Conservation (phyloP, 2,113 vertebrate genomes). For the Xyrauchen texanus region DNA sequence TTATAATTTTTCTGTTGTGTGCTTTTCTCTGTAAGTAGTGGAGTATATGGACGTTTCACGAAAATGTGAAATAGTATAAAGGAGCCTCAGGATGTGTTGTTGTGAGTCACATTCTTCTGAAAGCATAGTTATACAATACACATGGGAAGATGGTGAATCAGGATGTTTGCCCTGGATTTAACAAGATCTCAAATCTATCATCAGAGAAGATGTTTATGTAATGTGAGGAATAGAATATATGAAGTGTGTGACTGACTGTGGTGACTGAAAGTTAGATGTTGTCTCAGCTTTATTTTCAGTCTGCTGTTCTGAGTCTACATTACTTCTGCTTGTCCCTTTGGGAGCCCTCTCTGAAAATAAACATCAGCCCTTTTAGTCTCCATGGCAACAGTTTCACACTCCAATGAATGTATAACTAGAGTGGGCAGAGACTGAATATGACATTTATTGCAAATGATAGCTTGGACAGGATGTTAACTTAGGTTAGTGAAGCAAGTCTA, state of each 20-base stretch:
- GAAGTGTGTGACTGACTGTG: not conserved
- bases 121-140: constrained; percentile 19
- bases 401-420: constrained; percentile 41
- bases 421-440: constrained; percentile 13
- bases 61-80: too few species aligned
- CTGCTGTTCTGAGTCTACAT: not conserved
- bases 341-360: constrained; percentile 64
- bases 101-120: constrained; percentile 1
- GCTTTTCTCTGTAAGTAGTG: too few species aligned
- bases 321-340: not conserved
- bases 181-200: not conserved
- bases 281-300: too few species aligned
- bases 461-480: constrained; percentile 9
- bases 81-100: too few species aligned
- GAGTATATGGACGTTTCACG: too few species aligned
- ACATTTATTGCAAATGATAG: not conserved
- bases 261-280: too few species aligned
- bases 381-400: constrained; percentile 70
- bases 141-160: constrained; percentile 7
- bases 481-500: constrained; percentile 2
- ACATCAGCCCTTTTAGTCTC: constrained; percentile 68
- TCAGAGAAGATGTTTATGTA: not conserved
- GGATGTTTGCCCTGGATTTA: not conserved
- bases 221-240: not conserved
- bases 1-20: too few species aligned